These are phyloP conservation scores for Apamea crenata DNA, from an alignment of 2,888 invertebrate genomes.

Conservation along the genomic window DNA sequence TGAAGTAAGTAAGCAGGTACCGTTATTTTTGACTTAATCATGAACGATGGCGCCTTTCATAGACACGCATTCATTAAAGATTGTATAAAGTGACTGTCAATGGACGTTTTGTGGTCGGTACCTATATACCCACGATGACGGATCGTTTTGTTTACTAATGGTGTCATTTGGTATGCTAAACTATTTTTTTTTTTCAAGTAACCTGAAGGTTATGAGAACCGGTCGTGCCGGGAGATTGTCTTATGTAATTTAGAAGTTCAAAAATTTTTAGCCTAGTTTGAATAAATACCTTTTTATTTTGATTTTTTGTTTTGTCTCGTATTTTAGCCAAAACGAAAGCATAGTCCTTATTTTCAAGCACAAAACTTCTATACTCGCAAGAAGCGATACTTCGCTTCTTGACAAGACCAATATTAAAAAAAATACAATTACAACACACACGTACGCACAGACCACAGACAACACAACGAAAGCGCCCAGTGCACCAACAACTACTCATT, in stretches of 20 bases:
- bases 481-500: conserved; percentile 62
- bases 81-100: conserved; percentile 10
- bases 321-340: too few species aligned
- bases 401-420: not conserved
- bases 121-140: not conserved
- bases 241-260: too few species aligned
- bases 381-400: too few species aligned
- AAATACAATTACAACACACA: not conserved
- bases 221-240: too few species aligned
- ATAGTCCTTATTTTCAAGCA: too few species aligned
- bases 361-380: too few species aligned
- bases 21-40: conserved; percentile 61
- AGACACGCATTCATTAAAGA: conserved; percentile 39
- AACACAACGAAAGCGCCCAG: conserved; percentile 33
- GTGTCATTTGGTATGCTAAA: not conserved
- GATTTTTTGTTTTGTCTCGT: too few species aligned
- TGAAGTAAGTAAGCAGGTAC: conserved; percentile 9
- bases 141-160: conserved; percentile 5
- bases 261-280: too few species aligned
- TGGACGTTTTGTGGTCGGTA: conserved; percentile 6
- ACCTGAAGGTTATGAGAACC: too few species aligned
- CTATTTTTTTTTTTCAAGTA: not conserved
- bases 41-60: conserved; percentile 56
- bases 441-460: conserved; percentile 1
- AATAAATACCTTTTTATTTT: too few species aligned